These are phyloP conservation scores for Alligator mississippiensis DNA, from an alignment of 2,113 vertebrate genomes.

Conservation along the genomic window DNA sequence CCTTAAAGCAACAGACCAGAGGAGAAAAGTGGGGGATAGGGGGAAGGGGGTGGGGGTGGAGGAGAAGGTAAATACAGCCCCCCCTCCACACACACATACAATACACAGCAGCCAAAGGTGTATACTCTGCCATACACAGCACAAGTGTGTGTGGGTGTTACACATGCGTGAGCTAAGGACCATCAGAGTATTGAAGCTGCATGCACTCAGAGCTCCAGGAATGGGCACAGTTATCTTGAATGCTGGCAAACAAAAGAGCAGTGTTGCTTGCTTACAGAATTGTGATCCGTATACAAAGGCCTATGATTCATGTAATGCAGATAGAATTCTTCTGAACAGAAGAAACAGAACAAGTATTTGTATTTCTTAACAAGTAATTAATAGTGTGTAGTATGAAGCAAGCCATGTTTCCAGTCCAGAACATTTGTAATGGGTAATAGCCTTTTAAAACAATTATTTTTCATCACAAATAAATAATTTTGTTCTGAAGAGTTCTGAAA, in stretches of 20 bases:
- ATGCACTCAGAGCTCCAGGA: conserved; percentile 13
- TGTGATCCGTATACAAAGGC: background rate
- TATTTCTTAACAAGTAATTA: background rate
- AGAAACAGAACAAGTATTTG: background rate
- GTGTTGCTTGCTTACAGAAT: background rate
- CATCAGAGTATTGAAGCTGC: background rate
- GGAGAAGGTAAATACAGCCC: too few relatives aligned
- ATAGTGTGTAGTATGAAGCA: background rate
- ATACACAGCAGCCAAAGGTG: too few relatives aligned
- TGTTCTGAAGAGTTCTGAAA: background rate
- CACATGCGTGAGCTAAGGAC: too few relatives aligned
- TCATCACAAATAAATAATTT: background rate
- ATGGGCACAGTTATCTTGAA: background rate
- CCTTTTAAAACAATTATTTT: background rate
- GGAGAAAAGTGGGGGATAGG: too few relatives aligned
- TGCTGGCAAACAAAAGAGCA: background rate
- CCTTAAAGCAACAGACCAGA: too few relatives aligned
- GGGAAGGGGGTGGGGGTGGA: too few relatives aligned
- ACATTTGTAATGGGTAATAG: background rate
- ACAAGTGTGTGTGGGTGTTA: too few relatives aligned
- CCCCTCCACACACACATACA: too few relatives aligned
- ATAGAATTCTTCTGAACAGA: background rate
- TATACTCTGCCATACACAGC: too few relatives aligned
- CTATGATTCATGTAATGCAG: background rate
- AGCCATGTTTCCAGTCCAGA: background rate